These are phyloP conservation scores for Cenopis cana DNA, from an alignment of 2,888 invertebrate genomes.

Conservation along the genomic window DNA sequence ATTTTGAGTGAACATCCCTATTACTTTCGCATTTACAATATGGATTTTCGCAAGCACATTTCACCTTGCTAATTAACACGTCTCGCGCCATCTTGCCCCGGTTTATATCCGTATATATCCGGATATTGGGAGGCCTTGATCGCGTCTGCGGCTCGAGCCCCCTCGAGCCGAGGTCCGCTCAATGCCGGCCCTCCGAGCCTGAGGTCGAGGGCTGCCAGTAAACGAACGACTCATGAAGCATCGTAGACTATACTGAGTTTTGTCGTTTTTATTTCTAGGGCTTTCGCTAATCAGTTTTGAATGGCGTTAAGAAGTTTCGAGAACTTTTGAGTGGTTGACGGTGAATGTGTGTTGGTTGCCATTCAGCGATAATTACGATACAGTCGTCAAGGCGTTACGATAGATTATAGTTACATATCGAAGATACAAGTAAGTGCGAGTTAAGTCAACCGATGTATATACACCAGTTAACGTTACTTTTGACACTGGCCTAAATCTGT, in stretches of 20 bases:
- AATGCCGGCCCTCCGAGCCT: slow-evolving; percentile 12
- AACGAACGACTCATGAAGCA: slow-evolving; percentile 1
- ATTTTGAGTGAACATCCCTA: too few relatives aligned
- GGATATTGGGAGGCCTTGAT: slow-evolving; percentile 22
- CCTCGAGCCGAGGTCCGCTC: slow-evolving; percentile 14
- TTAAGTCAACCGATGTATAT: too few relatives aligned
- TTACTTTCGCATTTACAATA: too few relatives aligned
- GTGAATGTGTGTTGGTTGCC: not conserved
- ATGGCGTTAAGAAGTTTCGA: slow-evolving; percentile 11
- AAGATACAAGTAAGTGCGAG: too few relatives aligned
- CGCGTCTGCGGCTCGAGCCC: slow-evolving; percentile 1
- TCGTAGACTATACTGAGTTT: slow-evolving; percentile 2
- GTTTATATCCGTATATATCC: slow-evolving; percentile 1
- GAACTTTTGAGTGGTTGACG: not conserved
- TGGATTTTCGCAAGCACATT: too few relatives aligned
- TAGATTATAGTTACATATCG: too few relatives aligned
- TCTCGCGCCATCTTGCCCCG: not conserved
- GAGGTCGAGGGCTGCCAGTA: not conserved
- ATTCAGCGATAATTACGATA: not conserved
- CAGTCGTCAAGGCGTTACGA: not conserved
- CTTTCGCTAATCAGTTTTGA: slow-evolving; percentile 13
- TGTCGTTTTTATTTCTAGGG: not conserved
- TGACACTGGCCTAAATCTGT: too few relatives aligned
- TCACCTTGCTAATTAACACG: slow-evolving; percentile 3
- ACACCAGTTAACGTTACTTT: too few relatives aligned